Conservation (phyloP, 2,888 invertebrate species). For the Dexiosoma caninum region DNA sequence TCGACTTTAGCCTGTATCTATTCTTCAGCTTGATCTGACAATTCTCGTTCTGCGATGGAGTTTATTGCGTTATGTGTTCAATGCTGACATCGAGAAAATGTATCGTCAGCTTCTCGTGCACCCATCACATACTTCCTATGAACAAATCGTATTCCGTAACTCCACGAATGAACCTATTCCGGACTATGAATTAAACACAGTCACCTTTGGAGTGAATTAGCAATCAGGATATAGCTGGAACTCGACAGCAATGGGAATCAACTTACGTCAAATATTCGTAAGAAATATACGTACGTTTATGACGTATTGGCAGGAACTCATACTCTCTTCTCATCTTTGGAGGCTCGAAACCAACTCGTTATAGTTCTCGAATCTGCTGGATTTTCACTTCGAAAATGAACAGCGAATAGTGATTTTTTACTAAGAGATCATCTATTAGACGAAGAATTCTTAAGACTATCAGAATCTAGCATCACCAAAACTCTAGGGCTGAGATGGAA, state of each 20-base stretch:
- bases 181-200: background rate
- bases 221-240: background rate
- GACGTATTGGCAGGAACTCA: background rate
- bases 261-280: background rate
- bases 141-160: background rate
- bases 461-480: background rate
- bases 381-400: background rate
- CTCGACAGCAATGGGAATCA: background rate
- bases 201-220: background rate
- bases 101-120: background rate
- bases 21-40: background rate
- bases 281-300: background rate
- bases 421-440: background rate
- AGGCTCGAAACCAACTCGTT: background rate
- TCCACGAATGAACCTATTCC: background rate
- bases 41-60: background rate
- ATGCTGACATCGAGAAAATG: background rate
- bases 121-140: background rate
- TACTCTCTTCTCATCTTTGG: background rate
- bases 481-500: background rate
- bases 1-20: background rate
- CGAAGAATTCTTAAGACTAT: background rate
- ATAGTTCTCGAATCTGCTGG: background rate
- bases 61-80: background rate
- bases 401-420: background rate